phyloP scores from a whole-genome alignment of 2,888 invertebrate species.

The Plagodis pulveraria region DNA sequence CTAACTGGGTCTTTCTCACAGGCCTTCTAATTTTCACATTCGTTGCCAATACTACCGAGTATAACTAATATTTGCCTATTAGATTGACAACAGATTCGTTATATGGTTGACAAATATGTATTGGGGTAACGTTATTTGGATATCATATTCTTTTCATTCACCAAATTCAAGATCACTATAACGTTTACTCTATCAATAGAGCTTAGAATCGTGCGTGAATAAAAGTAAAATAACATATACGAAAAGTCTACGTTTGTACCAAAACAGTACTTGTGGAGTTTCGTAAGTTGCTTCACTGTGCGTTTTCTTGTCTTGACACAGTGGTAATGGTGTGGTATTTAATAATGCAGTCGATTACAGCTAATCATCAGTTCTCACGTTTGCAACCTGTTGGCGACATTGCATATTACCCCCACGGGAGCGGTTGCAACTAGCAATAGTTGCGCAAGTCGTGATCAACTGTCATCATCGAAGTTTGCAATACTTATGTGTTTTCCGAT shows the following conservation, averaged over 20 bases:
- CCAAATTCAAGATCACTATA: constrained; percentile 15
- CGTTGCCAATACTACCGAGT: constrained; percentile 3
- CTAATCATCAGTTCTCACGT: constrained; percentile 13
- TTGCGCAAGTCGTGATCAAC: constrained; percentile 33
- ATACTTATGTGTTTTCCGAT: constrained; percentile 26
- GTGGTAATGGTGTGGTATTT: not conserved
- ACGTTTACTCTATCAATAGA: constrained; percentile 3
- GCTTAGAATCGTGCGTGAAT: no score
- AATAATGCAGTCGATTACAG: constrained; percentile 7
- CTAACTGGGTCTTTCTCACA: constrained; percentile 11
- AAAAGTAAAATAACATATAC: no score
- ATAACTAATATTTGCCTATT: constrained; percentile 19
- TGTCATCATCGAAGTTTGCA: constrained; percentile 35
- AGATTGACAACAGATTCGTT: constrained; percentile 14
- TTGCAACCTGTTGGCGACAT: constrained; percentile 12
- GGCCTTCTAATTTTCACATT: constrained; percentile 20
- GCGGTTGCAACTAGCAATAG: constrained; percentile 14
- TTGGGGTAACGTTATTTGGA: constrained; percentile 3
- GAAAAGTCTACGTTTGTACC: no score
- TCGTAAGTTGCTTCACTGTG: no score
- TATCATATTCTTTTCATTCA: constrained; percentile 13
- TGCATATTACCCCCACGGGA: constrained; percentile 12
- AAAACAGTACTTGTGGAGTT: no score
- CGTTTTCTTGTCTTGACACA: not conserved
- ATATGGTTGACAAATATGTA: constrained; percentile 8